phyloP scores from a whole-genome alignment of 2,888 invertebrate genomes.

The Drosophila subquinaria region DNA sequence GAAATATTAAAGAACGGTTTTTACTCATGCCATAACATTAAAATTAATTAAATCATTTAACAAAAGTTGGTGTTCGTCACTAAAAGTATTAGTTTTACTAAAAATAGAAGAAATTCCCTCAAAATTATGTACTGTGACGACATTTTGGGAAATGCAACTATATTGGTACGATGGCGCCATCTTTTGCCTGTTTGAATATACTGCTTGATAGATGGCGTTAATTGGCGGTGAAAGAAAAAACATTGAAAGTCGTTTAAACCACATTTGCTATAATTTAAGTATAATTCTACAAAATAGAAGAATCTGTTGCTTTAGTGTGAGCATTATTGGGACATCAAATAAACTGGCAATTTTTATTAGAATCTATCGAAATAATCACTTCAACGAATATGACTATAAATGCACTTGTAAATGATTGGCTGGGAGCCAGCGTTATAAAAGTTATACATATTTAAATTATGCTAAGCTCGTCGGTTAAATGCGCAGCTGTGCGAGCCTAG shows the following conservation, averaged over 20 bases:
- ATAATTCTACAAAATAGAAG: neutral
- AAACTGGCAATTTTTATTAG: conserved; percentile 27
- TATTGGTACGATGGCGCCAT: no score
- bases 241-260: no score
- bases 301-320: conserved; percentile 15
- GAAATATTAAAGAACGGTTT: no score
- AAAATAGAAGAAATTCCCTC: no score
- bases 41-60: no score
- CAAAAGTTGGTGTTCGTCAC: no score
- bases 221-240: no score
- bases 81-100: no score
- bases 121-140: no score
- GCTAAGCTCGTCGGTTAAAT: conserved; percentile 36
- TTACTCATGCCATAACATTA: no score
- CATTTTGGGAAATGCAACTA: no score
- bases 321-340: conserved; percentile 24
- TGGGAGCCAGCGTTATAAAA: conserved; percentile 12
- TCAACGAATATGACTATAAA: conserved; percentile 46
- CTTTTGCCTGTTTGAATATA: no score
- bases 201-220: neutral
- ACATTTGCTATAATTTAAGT: neutral
- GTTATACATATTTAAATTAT: conserved; percentile 8
- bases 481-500: conserved; percentile 33
- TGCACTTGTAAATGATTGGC: conserved; percentile 35
- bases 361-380: conserved; percentile 34